Conservation (phyloP, 2,113 vertebrate genomes). For the Cryptomyrus ogoouensis region DNA sequence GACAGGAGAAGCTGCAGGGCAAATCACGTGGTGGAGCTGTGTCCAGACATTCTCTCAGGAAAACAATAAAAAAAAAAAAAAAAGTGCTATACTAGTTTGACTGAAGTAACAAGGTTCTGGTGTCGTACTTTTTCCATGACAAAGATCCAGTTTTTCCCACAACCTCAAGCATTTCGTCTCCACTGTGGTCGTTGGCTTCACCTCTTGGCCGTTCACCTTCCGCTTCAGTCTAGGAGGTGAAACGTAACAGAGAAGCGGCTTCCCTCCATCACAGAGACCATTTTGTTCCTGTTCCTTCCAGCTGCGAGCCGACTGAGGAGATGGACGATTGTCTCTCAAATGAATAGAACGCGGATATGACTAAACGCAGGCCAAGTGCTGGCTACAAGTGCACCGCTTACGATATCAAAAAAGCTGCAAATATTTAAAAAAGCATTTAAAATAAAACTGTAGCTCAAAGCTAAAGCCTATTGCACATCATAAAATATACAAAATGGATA, state of each 20-base stretch:
- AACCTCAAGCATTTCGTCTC: conserved; percentile 37
- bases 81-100: conserved; percentile 34
- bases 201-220: conserved; percentile 22
- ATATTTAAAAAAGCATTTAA: conserved; percentile 57
- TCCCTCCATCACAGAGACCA: conserved; percentile 35
- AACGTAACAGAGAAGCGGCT: not conserved
- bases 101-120: not conserved
- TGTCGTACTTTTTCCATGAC: not conserved
- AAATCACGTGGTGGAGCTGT: conserved; percentile 19
- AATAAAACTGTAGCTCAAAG: conserved; percentile 70
- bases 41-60: conserved; percentile 27
- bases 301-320: conserved; percentile 19
- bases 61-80: conserved; percentile 28
- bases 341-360: not conserved
- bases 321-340: conserved; percentile 50
- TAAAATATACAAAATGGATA: conserved; percentile 70
- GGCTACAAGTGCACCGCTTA: conserved; percentile 31
- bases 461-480: conserved; percentile 98
- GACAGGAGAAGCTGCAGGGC: not conserved
- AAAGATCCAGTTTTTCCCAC: not conserved
- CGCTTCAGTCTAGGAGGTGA: not conserved
- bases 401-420: conserved; percentile 28
- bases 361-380: conserved; percentile 14
- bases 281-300: conserved; percentile 18
- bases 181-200: not conserved